These are phyloP conservation scores for Mormyrus lacerda DNA, from an alignment of 2,113 vertebrate species.

Conservation along the genomic window DNA sequence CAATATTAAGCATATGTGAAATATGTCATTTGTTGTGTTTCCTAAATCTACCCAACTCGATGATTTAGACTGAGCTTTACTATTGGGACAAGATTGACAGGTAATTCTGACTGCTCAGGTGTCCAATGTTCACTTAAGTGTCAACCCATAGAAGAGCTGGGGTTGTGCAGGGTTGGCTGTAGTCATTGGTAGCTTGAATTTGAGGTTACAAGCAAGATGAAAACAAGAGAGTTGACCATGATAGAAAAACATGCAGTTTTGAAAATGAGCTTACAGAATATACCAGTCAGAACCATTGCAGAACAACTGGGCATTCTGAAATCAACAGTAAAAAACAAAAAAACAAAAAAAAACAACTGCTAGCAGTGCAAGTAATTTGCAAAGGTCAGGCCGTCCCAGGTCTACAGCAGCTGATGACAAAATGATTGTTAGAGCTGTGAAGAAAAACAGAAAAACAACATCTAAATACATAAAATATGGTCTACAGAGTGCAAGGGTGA, in stretches of 20 bases:
- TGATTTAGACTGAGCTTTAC: neutral
- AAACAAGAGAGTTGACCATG: neutral
- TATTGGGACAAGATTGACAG: neutral
- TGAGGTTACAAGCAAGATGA: neutral
- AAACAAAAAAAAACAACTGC: neutral
- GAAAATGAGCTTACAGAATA: neutral
- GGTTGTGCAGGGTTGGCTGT: neutral
- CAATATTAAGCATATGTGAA: neutral
- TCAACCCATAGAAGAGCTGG: neutral
- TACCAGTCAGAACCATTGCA: neutral
- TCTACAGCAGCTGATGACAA: neutral
- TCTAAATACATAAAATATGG: neutral
- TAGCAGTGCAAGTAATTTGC: neutral
- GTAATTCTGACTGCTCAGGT: neutral
- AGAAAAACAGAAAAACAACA: neutral
- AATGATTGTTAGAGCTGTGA: neutral
- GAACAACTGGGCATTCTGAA: neutral
- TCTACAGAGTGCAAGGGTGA: neutral
- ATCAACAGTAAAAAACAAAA: neutral
- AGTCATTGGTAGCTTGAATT: neutral
- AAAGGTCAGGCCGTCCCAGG: neutral
- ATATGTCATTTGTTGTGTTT: neutral
- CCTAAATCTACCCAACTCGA: neutral
- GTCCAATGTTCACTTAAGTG: neutral
- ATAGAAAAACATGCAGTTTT: neutral